Evolutionary conservation across 2,888 invertebrate genomes (phyloP).

Genomic region (Cotesia congregata): DNA sequence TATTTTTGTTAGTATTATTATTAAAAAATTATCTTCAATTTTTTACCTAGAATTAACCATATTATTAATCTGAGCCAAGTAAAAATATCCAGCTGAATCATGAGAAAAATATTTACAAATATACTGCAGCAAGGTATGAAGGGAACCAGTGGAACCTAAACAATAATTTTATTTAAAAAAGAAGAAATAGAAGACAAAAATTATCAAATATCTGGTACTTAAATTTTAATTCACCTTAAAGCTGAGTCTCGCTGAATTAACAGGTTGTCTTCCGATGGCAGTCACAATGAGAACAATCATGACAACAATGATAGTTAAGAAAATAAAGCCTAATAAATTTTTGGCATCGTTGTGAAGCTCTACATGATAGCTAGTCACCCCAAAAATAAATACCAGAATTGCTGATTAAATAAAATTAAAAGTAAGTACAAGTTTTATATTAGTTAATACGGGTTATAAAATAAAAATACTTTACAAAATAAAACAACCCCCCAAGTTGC

Average conservation of each 20-base stretch:
- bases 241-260: slow-evolving; percentile 74
- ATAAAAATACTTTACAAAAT: slow-evolving; percentile 72
- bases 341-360: slow-evolving; percentile 56
- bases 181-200: background rate
- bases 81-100: slow-evolving; percentile 86
- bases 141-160: slow-evolving; percentile 88
- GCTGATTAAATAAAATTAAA: slow-evolving; percentile 69
- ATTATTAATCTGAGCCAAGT: slow-evolving; percentile 92
- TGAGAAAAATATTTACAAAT: slow-evolving; percentile 89
- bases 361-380: slow-evolving; percentile 70
- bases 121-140: slow-evolving; percentile 87
- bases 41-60: slow-evolving; percentile 84
- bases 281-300: slow-evolving; percentile 73
- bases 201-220: too few relatives aligned
- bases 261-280: slow-evolving; percentile 81
- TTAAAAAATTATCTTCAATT: slow-evolving; percentile 43
- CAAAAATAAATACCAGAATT: slow-evolving; percentile 73
- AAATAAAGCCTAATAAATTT: slow-evolving; percentile 68
- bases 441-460: background rate
- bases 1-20: slow-evolving; percentile 21
- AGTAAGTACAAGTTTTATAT: background rate
- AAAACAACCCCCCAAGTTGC: slow-evolving; percentile 76
- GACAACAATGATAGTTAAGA: slow-evolving; percentile 70
- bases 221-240: slow-evolving; percentile 75
- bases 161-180: slow-evolving; percentile 44